phyloP scores from a whole-genome alignment of 2,888 invertebrate species.

The Parnassius mnemosyne region DNA sequence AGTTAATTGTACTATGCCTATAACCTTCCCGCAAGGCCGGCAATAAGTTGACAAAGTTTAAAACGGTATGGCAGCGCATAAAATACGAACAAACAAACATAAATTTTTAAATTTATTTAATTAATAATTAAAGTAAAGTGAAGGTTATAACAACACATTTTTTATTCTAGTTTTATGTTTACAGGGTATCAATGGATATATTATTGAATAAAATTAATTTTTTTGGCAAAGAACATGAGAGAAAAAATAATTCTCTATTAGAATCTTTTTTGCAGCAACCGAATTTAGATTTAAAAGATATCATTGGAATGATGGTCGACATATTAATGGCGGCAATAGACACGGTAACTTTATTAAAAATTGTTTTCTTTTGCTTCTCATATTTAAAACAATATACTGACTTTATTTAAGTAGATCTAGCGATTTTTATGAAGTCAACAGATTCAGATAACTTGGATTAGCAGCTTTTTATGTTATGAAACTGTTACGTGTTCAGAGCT shows the following conservation, averaged over 20 bases:
- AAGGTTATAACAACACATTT: neutral
- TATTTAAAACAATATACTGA: neutral
- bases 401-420: no score
- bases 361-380: neutral
- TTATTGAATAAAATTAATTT: conserved; percentile 78
- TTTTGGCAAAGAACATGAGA: conserved; percentile 54
- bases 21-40: no score
- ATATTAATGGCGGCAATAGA: conserved; percentile 92
- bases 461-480: no score
- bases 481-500: no score
- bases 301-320: conserved; percentile 92
- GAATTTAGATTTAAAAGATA: conserved; percentile 86
- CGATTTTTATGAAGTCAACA: no score
- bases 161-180: conserved; percentile 30
- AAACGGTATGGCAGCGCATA: no score
- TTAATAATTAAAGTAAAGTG: no score
- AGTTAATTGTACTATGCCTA: no score
- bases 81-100: no score
- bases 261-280: conserved; percentile 85
- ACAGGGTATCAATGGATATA: conserved; percentile 84
- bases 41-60: no score
- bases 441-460: no score
- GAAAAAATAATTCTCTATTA: conserved; percentile 78
- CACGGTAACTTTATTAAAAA: conserved; percentile 76
- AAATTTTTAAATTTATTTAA: no score